These are phyloP conservation scores for Thymallus thymallus DNA, from an alignment of 2,113 vertebrate species.

Conservation along the genomic window DNA sequence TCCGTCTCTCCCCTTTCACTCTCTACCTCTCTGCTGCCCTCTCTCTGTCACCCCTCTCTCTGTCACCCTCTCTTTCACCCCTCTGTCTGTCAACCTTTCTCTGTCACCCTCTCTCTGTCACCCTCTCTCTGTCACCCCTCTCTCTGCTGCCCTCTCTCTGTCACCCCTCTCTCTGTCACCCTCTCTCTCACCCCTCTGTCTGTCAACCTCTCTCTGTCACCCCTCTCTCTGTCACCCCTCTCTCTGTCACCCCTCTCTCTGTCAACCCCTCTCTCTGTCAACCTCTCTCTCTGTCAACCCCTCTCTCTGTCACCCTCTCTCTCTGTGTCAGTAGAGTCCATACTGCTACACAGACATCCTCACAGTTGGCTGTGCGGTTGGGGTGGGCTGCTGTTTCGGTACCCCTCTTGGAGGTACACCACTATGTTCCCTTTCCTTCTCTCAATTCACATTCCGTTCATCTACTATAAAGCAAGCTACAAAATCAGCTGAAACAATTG, in stretches of 20 bases:
- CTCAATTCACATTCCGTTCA: neutral
- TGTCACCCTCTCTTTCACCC: conserved; percentile 42
- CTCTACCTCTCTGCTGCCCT: neutral
- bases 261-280: neutral
- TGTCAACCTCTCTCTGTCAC: too few relatives aligned
- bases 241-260: conserved; percentile 43
- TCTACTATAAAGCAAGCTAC: too few relatives aligned
- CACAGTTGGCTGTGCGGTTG: conserved; percentile 95
- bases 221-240: neutral
- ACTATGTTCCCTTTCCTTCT: neutral
- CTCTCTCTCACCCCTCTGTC: neutral
- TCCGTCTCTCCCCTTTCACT: neutral
- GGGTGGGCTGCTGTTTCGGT: conserved; percentile 96
- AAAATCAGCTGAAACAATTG: too few relatives aligned
- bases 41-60: conserved; percentile 38
- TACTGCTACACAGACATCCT: conserved; percentile 95
- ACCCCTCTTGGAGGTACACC: conserved; percentile 92
- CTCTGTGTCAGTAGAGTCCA: conserved; percentile 86
- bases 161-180: conserved; percentile 48
- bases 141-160: neutral
- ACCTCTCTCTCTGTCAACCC: neutral
- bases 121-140: conserved; percentile 43
- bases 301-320: conserved; percentile 45
- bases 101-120: too few relatives aligned
- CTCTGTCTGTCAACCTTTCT: neutral